phyloP scores from a whole-genome alignment of 2,797 vertebrate genomes.

The Gobio occitaniae region DNA sequence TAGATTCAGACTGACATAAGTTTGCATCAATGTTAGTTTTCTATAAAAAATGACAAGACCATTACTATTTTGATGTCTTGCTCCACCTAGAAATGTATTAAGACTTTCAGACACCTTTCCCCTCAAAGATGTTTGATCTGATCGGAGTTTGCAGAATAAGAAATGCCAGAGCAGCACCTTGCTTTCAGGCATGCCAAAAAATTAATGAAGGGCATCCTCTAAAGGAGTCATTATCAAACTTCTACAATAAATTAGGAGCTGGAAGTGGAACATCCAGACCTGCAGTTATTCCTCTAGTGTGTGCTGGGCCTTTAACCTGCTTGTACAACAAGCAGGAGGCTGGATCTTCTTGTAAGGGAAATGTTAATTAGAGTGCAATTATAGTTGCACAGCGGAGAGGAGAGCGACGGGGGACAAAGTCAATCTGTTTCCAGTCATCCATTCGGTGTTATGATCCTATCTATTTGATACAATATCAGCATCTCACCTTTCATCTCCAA shows the following conservation, averaged over 20 bases:
- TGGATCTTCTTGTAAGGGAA: constrained; percentile 72
- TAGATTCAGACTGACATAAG: neutral
- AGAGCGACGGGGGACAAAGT: constrained; percentile 29
- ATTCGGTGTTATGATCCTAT: constrained; percentile 11
- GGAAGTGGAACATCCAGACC: constrained; percentile 70
- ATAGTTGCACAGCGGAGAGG: constrained; percentile 47
- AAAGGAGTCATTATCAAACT: constrained; percentile 72
- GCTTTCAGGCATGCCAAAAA: constrained; percentile 39
- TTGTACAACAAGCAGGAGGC: constrained; percentile 76
- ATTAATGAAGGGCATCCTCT: constrained; percentile 70
- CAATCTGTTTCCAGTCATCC: constrained; percentile 37
- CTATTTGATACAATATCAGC: neutral
- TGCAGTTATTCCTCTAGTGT: constrained; percentile 63
- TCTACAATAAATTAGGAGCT: constrained; percentile 63
- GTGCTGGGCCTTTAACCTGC: constrained; percentile 67
- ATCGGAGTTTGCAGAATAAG: constrained; percentile 41
- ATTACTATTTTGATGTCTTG: neutral
- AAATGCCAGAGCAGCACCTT: neutral
- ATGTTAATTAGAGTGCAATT: constrained; percentile 81
- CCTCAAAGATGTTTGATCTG: constrained; percentile 36
- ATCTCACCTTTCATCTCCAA: neutral
- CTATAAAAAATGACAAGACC: neutral
- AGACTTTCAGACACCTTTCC: neutral
- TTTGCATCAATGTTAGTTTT: neutral
- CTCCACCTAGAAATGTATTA: neutral